Percentiles rank a stretch among this genome's conserved stretches.
Conservation (phyloP, 2,797 vertebrate genomes). For the Pseudopleuronectes americanus region DNA sequence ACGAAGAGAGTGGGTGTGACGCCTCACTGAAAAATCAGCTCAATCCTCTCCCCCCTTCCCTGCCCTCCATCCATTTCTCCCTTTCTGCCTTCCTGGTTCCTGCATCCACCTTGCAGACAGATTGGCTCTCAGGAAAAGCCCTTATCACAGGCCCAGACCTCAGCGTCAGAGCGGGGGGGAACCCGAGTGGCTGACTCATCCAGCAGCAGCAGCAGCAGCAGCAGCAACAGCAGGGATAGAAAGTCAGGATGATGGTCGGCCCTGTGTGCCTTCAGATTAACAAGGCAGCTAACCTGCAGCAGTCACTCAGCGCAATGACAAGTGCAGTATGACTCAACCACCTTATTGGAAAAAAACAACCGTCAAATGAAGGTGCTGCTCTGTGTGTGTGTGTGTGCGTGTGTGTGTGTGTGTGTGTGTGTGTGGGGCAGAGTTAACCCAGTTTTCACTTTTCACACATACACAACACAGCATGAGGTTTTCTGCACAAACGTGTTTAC, state of each 20-base stretch:
- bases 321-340: slow-evolving; percentile 59
- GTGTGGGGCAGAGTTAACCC: too few species aligned
- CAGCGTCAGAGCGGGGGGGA: slow-evolving; percentile 53
- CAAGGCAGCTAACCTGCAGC: slow-evolving; percentile 43
- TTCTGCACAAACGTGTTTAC: too few species aligned
- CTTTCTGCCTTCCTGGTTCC: slow-evolving; percentile 37
- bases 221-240: slow-evolving; percentile 41
- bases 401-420: slow-evolving; percentile 6
- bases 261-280: slow-evolving; percentile 48
- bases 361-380: slow-evolving; percentile 27
- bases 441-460: too few species aligned
- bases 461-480: too few species aligned
- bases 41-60: slow-evolving; percentile 24
- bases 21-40: slow-evolving; percentile 32
- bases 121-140: slow-evolving; percentile 67
- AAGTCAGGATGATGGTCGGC: slow-evolving; percentile 35
- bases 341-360: slow-evolving; percentile 13
- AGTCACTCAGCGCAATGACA: slow-evolving; percentile 37
- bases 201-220: slow-evolving; percentile 40
- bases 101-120: slow-evolving; percentile 56
- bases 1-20: slow-evolving; percentile 51
- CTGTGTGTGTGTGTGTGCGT: slow-evolving; percentile 29
- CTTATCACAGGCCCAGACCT: slow-evolving; percentile 61
- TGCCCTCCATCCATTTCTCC: slow-evolving; percentile 13
- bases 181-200: slow-evolving; percentile 76